Base-by-base conservation (phyloP, 2,797 vertebrate genomes). In the Centropyge bicolor region DNA sequence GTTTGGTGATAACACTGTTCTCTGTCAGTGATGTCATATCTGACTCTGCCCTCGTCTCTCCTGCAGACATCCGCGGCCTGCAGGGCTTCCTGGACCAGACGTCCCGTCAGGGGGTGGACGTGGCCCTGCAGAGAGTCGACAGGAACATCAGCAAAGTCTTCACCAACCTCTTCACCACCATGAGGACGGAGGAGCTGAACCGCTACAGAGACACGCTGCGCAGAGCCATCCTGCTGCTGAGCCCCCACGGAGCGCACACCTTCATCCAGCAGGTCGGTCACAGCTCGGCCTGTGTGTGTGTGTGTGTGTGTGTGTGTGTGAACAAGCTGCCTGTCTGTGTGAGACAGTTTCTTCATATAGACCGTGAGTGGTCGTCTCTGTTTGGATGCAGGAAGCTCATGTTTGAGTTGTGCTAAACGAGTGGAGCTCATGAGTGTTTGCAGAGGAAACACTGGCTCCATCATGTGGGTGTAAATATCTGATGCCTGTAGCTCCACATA, bases 101-200 rank as follows among this genome's bases (percentile, higher is more conserved):
- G 27, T 97, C 98, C 0, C 95, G 98, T 27, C 94, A 97, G 83
- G 98, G 98, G 22, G 94, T 99, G 35, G 98, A 99, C 8, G 98
- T 99, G 31, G 97, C 98, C 0, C 90, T 99, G 81, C 98, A 99
- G 90, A 95, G 97, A 60, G 97, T 99, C 76, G 98, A 99, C 93
- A 94, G 97, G 80, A 99, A 99, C 91, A 98, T 99, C 92, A 99
- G 98, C 66, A 95, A 95, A 0, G 97, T 99, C 43, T 99, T 99
- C 92, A 96, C 96, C 89, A 97, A 96, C 91, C 97, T 99, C 49
- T 99, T 99, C 87, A 98, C 95, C 87, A 98, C 97, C 66, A 99
- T 99, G 97, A 97, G 96, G 86, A 99, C 98, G 0, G 98, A 99
- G 80, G 98, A 99, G 88, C 94, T 99, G 70, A 99, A 99, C 86